phyloP scores from a whole-genome alignment of 2,888 invertebrate species.

The Leptinotarsa peninsularis region DNA sequence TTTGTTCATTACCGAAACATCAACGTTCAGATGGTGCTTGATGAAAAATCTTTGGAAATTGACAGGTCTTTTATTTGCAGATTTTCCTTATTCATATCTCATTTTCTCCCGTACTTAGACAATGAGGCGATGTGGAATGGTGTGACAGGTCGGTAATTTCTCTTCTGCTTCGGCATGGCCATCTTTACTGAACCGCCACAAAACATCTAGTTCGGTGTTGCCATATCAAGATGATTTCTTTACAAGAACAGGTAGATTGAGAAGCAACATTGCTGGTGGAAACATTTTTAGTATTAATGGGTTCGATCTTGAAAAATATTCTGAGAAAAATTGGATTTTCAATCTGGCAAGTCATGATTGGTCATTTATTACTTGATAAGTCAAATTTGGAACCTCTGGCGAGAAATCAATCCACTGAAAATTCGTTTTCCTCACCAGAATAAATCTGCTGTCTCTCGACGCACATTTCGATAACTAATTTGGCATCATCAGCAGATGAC shows the following conservation, averaged over 20 bases:
- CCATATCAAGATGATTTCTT: not conserved
- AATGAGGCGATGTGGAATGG: conserved; percentile 51
- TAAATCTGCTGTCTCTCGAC: too few species aligned
- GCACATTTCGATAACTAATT: too few species aligned
- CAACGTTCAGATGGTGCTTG: conserved; percentile 65
- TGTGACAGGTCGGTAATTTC: conserved; percentile 64
- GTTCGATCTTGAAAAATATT: too few species aligned
- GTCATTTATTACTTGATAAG: too few species aligned
- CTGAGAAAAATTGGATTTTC: too few species aligned
- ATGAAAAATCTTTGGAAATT: conserved; percentile 67
- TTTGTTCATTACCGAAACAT: conserved; percentile 66
- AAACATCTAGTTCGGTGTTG: conserved; percentile 30
- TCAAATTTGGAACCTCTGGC: too few species aligned
- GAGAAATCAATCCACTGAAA: too few species aligned
- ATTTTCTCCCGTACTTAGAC: conserved; percentile 64
- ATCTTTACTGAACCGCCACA: conserved; percentile 29
- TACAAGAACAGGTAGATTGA: not conserved
- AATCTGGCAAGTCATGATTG: too few species aligned
- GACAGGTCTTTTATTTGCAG: conserved; percentile 67
- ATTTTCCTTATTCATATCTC: conserved; percentile 66
- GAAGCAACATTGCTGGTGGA: not conserved
- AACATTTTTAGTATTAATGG: not conserved
- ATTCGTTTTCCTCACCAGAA: too few species aligned
- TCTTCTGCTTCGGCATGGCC: conserved; percentile 38
- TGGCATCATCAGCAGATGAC: too few species aligned